Base-by-base conservation (phyloP, 2,797 vertebrate genomes). In the Myotis vivesi region DNA sequence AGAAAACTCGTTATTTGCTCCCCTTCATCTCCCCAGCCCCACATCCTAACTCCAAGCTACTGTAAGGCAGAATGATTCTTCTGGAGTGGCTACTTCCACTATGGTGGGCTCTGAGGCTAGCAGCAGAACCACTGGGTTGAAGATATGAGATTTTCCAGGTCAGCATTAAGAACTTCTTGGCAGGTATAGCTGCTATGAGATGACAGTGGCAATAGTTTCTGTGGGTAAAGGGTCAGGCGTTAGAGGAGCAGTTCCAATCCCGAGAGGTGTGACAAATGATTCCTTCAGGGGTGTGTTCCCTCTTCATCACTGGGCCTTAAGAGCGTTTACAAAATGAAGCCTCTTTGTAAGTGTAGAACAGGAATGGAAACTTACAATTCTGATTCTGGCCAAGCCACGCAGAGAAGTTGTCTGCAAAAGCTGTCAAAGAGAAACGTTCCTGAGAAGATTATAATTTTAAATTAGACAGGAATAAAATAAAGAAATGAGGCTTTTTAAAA, bases 291-390 rank as follows among this genome's bases (percentile, higher is more conserved):
- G 5, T 28, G 11, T 15, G 6, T 62, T 75, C 69, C 80, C 51
- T 91, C 44, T 89, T 77, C 57, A 46, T 75, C 1, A 4, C 77
- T 79, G 7, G 38, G 12, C 20, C n/a, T 20, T 10, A 9, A 53
- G 66, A 94, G 8, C 20, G 57, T 81, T 94, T 49, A 64, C 75
- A 77, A 81, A 85, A 66, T 16, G 15, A 73, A 88, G 77, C 38
- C 20, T 44, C n/a, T 73, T 73, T 85, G 30, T 36, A 66, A 64
- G 28, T 51, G 15, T 55, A 38, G 62, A 16, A 71, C 23, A 59
- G 79, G 77, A 97, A 92, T 0, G 17, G 85, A 95, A 94, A 95
- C 22, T 62, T 79, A 33, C 1, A 79, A 4, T 88, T 91, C 71
- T 49, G 28, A 80, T 49, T 64, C 22, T n/a, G 64, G 44, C 68